Base-by-base conservation (phyloP, 2,113 vertebrate species). In the Cynoglossus semilaevis region DNA sequence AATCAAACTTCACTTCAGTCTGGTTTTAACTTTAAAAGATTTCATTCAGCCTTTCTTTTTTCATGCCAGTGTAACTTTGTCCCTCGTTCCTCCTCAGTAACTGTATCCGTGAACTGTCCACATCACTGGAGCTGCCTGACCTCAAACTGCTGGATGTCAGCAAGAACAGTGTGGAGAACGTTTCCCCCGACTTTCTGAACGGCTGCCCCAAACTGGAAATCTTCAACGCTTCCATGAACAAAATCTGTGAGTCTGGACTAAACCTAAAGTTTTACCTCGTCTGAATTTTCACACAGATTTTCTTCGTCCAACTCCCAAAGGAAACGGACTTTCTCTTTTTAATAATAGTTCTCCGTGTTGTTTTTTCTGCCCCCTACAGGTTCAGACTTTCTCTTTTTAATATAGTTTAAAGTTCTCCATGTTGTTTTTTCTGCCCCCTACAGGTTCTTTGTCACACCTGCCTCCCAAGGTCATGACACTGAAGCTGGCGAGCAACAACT, bases 401-500 rank as follows among this genome's bases (percentile, higher is more conserved):
- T 29, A 29, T n/a, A n/a, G n/a, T n/a, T n/a, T n/a, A n/a, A n/a
- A n/a, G n/a, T n/a, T n/a, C n/a, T n/a, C n/a, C n/a, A n/a, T 19
- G 4, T 37, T 58, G 45, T 37, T 1, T 40, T 12, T 17, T 9
- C 54, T 50, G 3, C 71, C n/a, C 10, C 38, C 76, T 82, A 1
- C 86, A 98, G 97, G 87, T 84, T 74, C 62, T 3, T 52, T 96
- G 65, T 88, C 90, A 41, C 71, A 81, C 22, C 90, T 97, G 48
- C 90, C 95, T 7, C 82, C 87, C 38, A 95, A 92, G 69, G 68
- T 99, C 81, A 94, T 90, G 17, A 93, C 85, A 2, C 36, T 98
- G 68, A 98, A 95, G 81, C 85, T 99, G 50, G 92, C 94, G 47
- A 91, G 93, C 51, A 99, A 98, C 88, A 65, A 9, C 54, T 97